A percentile compares a stretch with the other conserved stretches of the same genome.
phyloP scores from a whole-genome alignment of 2,797 vertebrate genomes.

The Crocodylus rhombifer region DNA sequence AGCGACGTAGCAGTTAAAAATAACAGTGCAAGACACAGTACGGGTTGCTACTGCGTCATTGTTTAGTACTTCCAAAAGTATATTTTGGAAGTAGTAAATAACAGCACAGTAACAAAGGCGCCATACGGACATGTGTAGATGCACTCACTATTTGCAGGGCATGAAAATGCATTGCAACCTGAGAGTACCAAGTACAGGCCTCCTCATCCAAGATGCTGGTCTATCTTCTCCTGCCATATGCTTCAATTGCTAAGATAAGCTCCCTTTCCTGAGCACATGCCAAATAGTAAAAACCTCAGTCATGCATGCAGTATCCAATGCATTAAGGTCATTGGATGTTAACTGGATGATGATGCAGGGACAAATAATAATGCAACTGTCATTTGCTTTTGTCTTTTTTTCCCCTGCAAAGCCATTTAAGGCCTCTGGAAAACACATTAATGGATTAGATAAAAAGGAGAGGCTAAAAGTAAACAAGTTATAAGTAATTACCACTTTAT shows the following conservation, averaged over 20 bases:
- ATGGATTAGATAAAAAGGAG: constrained; percentile 9
- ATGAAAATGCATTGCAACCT: constrained; percentile 70
- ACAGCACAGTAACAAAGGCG: too few relatives aligned
- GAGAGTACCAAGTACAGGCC: constrained; percentile 62
- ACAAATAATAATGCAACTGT: constrained; percentile 28
- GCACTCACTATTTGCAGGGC: constrained; percentile 56
- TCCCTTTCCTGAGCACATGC: constrained; percentile 52
- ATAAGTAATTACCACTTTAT: not conserved
- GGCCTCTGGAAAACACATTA: not conserved
- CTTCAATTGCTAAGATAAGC: constrained; percentile 59
- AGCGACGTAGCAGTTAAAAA: too few relatives aligned
- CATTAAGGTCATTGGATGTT: not conserved
- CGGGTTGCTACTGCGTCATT: too few relatives aligned
- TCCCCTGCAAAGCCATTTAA: not conserved
- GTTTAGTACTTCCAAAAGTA: too few relatives aligned
- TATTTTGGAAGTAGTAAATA: too few relatives aligned
- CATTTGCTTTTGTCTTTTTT: not conserved
- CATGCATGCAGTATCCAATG: constrained; percentile 38
- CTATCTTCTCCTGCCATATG: constrained; percentile 69
- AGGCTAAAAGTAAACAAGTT: not conserved
- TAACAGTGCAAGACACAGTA: too few relatives aligned
- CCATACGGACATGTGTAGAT: too few relatives aligned
- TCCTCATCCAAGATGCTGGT: constrained; percentile 64
- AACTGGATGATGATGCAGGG: constrained; percentile 44
- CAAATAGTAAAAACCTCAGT: constrained; percentile 53